phyloP scores from a whole-genome alignment of 2,797 vertebrate genomes.

The Cichlasoma orientale region DNA sequence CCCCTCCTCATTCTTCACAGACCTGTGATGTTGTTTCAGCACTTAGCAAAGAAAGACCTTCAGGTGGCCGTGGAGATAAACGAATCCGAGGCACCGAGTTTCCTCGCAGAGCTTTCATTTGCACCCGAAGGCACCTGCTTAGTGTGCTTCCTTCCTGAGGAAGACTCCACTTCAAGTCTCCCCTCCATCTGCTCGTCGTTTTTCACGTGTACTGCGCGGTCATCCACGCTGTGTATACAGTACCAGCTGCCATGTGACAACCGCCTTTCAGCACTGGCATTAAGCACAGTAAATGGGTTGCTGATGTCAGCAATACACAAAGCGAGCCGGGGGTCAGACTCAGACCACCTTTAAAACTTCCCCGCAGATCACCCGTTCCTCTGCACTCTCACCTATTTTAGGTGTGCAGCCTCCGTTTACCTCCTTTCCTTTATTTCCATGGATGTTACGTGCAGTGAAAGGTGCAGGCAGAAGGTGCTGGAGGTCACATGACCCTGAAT shows the following conservation, averaged over 20 bases:
- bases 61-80: neutral
- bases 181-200: constrained; percentile 47
- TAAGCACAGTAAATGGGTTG: constrained; percentile 6
- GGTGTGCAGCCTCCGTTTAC: too few relatives aligned
- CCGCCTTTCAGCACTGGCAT: constrained; percentile 21
- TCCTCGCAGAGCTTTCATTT: neutral
- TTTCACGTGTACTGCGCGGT: constrained; percentile 43
- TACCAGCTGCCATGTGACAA: constrained; percentile 40
- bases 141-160: constrained; percentile 17
- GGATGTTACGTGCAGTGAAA: too few relatives aligned
- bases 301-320: constrained; percentile 18
- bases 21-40: constrained; percentile 5
- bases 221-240: constrained; percentile 39
- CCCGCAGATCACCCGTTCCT: too few relatives aligned
- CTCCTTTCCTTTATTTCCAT: too few relatives aligned
- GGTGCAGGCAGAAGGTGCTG: too few relatives aligned
- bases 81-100: neutral
- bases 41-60: neutral
- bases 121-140: constrained; percentile 34
- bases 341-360: neutral
- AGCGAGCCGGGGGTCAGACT: neutral
- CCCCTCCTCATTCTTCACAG: neutral
- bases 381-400: too few relatives aligned
- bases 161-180: neutral
- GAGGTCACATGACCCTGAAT: too few relatives aligned